Conservation (phyloP, 1,140 invertebrate genomes). For the Phthorimaea operculella region DNA sequence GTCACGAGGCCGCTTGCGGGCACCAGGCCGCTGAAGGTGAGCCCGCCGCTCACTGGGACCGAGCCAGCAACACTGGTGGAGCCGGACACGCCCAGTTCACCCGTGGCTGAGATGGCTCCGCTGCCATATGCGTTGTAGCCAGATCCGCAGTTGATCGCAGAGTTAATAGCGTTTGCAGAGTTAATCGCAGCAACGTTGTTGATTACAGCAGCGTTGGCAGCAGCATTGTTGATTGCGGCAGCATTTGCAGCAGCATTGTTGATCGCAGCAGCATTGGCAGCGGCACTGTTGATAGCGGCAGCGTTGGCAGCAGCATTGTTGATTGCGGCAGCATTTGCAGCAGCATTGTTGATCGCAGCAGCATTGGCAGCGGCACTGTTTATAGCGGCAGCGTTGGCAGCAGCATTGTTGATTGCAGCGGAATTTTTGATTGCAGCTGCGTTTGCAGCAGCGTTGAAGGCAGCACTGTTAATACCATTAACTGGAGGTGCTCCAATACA, state of each 20-base stretch:
- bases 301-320: not conserved
- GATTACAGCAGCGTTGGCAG: not conserved
- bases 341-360: not conserved
- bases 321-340: not conserved
- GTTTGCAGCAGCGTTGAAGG: too few relatives aligned
- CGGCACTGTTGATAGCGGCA: not conserved
- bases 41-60: slow-evolving; percentile 18
- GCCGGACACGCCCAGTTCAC: slow-evolving; percentile 2
- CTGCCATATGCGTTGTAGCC: not conserved
- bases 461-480: too few relatives aligned
- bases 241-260: not conserved
- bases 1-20: slow-evolving; percentile 29
- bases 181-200: not conserved
- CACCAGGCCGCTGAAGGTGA: slow-evolving; percentile 29
- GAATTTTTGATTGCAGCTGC: too few relatives aligned
- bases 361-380: not conserved
- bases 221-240: not conserved
- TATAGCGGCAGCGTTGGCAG: too few relatives aligned
- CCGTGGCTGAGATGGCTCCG: not conserved
- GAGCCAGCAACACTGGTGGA: not conserved
- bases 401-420: too few relatives aligned
- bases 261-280: not conserved
- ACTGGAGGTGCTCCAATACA: too few relatives aligned
- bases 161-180: not conserved
- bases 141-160: not conserved